phyloP scores from a whole-genome alignment of 2,797 vertebrate species.

The Vultur gryphus region DNA sequence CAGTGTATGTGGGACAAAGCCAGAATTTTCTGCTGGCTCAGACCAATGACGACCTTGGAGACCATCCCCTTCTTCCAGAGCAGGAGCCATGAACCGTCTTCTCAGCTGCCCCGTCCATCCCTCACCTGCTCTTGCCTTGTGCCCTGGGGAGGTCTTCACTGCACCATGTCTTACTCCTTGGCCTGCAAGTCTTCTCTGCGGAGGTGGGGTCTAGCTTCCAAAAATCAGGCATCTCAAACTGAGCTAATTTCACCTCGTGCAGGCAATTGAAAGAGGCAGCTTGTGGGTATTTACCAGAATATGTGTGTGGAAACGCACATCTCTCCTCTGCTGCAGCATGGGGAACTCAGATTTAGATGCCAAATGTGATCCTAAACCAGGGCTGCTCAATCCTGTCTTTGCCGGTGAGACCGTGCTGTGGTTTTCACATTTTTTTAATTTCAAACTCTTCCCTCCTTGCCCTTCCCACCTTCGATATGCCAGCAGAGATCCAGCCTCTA shows the following conservation, averaged over 20 bases:
- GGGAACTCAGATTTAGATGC: neutral
- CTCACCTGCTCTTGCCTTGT: rapidly evolving
- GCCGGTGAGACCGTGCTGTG: rapidly evolving
- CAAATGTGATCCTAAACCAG: neutral
- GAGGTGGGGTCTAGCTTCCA: neutral
- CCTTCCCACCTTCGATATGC: rapidly evolving
- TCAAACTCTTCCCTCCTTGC: neutral
- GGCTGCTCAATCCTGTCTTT: neutral
- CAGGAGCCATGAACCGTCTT: neutral
- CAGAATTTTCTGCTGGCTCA: neutral
- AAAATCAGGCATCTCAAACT: neutral
- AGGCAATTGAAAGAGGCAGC: neutral
- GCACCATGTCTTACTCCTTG: neutral
- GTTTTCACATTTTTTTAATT: neutral
- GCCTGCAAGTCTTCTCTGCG: neutral
- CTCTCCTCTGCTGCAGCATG: neutral
- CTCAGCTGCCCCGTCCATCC: neutral
- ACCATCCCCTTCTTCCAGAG: neutral
- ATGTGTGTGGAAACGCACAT: neutral
- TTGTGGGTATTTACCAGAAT: neutral
- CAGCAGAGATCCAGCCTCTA: neutral
- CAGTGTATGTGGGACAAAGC: rapidly evolving
- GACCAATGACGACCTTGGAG: neutral
- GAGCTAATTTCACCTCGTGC: rapidly evolving
- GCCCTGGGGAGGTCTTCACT: neutral